Evolutionary conservation across 2,888 invertebrate species (phyloP), one percentile per base, ranked within the genome.

Genomic region (Polyommatus iphigenia): DNA sequence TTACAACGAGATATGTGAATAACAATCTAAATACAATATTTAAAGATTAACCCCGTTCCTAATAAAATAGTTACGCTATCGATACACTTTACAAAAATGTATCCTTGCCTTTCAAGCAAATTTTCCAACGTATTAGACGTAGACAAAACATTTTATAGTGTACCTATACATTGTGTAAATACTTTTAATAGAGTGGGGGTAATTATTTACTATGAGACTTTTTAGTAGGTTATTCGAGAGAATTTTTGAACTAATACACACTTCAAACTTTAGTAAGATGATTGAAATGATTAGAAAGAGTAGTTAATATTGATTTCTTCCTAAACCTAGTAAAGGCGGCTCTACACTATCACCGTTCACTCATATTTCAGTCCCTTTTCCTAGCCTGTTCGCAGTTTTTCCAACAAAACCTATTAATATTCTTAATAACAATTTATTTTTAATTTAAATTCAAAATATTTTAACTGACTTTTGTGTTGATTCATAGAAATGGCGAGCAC

Each of bases 1-100:
- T 77, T n/a, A 67, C 29, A 67, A 24, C 54, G 54, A 59, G 72
- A 77, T 77, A 72, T 75, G 75, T 54, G 54, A 75, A 54, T 75
- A 54, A 67, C 67, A 67, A 32, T 29, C 24, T 32, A 29, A 32
- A 29, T 67, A 67, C 76, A 8, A 32, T 57, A 29, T 15, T 46
- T 8, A 24, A 75, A 15, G 32, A 59, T 71, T 73, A n/a, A 0
- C 20, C 46, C 46, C 46, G 3, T 46, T 46, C 10, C 3, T 46
- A 3, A 46, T 10, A 46, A 46, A 46, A 46, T 46, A 46, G 10
- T 46, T 46, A 46, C 10, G 46, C 46, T 3, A 46, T 46, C 3
- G 46, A 46, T 46, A 10, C 46, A 10, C 46, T 46, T 0, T 10
- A 46, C 10, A 46, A 46, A 46, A 10, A 13, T 0, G 3, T 46